A percentile compares a stretch with the other conserved stretches of the same genome.
These are phyloP conservation scores for Intellagama lesueurii DNA, from an alignment of 2,797 vertebrate species.

Conservation along the genomic window DNA sequence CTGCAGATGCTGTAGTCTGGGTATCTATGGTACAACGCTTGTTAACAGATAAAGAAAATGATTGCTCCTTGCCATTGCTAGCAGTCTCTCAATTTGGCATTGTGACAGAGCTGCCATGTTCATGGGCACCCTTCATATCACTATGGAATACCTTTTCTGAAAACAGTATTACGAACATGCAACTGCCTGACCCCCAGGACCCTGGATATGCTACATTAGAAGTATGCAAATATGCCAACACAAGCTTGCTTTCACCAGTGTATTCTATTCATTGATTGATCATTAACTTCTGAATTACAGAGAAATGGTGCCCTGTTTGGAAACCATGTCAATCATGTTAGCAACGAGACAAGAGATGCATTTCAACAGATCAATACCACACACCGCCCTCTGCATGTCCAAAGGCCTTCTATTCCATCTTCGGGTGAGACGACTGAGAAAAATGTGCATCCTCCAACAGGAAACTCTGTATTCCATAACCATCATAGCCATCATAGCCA, in stretches of 20 bases:
- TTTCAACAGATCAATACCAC: conserved; percentile 96
- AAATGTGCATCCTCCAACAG: conserved; percentile 82
- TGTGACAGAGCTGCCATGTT: conserved; percentile 13
- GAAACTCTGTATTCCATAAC: conserved; percentile 86
- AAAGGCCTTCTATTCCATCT: conserved; percentile 85
- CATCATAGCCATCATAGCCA: conserved; percentile 88
- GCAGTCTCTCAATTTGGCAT: conserved; percentile 2
- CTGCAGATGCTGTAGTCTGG: not conserved
- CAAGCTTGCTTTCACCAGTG: conserved; percentile 5
- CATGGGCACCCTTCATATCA: conserved; percentile 6
- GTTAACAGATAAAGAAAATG: not conserved
- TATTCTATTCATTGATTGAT: conserved; percentile 69
- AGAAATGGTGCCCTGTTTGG: conserved; percentile 97
- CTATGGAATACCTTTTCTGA: not conserved
- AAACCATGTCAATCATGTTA: conserved; percentile 95
- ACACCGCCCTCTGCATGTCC: conserved; percentile 94
- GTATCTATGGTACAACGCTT: conserved; percentile 6
- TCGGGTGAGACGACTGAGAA: conserved; percentile 91
- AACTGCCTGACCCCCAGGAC: not conserved
- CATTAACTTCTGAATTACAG: conserved; percentile 83
- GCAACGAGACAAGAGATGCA: conserved; percentile 90
- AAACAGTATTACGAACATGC: not conserved
- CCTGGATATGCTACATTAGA: not conserved
- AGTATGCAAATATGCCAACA: not conserved
- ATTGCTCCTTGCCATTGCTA: conserved; percentile 7